Evolutionary conservation across 1,140 invertebrate genomes (phyloP).

Genomic region (Eurytemora carolleeae): DNA sequence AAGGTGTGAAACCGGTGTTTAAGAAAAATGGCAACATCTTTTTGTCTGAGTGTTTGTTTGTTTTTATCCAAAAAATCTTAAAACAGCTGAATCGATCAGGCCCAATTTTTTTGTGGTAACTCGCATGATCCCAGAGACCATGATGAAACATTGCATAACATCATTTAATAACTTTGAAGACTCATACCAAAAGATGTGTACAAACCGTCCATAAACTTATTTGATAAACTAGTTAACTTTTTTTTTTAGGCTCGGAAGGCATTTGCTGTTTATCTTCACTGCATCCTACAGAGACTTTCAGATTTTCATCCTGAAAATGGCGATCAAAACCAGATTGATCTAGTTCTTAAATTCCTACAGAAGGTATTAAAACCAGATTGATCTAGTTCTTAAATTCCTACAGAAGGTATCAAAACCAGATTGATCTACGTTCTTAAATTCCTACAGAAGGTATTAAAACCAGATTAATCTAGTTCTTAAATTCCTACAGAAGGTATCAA

Average conservation of each 20-base stretch:
- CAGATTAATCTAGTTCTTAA: constrained; percentile 14
- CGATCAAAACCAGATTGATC: constrained; percentile 8
- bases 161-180: no score
- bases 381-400: constrained; percentile 14
- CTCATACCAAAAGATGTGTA: no score
- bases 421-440: constrained; percentile 14
- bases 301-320: constrained; percentile 8
- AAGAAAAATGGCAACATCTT: no score
- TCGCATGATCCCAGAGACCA: no score
- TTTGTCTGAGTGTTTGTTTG: no score
- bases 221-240: no score
- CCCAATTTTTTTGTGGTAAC: no score
- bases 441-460: constrained; percentile 8
- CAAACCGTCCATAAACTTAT: no score
- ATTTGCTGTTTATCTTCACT: constrained; percentile 14
- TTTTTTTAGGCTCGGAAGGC: constrained; percentile 1
- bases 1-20: no score
- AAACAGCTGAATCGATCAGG: no score
- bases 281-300: constrained; percentile 8
- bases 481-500: constrained; percentile 11
- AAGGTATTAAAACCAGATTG: constrained; percentile 8
- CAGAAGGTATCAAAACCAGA: constrained; percentile 9
- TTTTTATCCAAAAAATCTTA: no score
- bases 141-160: no score
- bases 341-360: constrained; percentile 14